These are phyloP conservation scores for Oedothorax gibbosus DNA, from an alignment of 1,140 invertebrate species.

Conservation along the genomic window DNA sequence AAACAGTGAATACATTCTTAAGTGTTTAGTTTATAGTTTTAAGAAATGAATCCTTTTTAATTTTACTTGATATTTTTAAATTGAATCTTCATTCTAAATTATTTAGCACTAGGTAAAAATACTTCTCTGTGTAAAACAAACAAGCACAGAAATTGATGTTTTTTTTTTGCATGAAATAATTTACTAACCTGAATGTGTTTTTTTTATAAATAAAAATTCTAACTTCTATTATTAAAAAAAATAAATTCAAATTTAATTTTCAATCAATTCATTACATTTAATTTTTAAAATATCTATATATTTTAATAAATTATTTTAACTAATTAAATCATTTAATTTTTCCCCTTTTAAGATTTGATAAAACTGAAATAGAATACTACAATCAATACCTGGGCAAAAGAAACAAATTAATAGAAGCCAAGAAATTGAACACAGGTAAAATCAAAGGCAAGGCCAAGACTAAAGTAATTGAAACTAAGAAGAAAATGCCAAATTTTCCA, in stretches of 20 bases:
- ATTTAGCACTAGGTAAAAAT: neutral
- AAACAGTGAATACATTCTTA: neutral
- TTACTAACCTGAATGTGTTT: neutral
- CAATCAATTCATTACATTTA: neutral
- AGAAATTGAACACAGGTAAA: slow-evolving; percentile 44
- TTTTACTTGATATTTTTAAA: neutral
- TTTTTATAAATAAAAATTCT: neutral
- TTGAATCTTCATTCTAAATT: neutral
- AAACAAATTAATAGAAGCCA: slow-evolving; percentile 30
- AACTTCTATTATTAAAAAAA: neutral
- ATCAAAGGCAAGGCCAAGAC: slow-evolving; percentile 10
- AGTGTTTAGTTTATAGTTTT: neutral
- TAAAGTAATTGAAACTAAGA: slow-evolving; percentile 30
- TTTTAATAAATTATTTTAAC: neutral
- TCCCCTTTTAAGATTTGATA: slow-evolving; percentile 28
- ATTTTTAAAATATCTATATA: neutral
- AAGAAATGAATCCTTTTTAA: neutral
- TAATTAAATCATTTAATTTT: neutral
- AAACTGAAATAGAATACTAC: slow-evolving; percentile 1
- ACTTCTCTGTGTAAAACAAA: too few relatives aligned
- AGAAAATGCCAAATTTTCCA: slow-evolving; percentile 18
- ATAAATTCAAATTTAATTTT: neutral
- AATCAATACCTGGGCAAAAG: slow-evolving; percentile 32
- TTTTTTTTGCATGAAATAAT: too few relatives aligned
- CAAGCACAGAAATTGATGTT: too few relatives aligned